These are phyloP conservation scores for Tragelaphus buxtoni DNA, from an alignment of 2,113 vertebrate genomes.

Conservation along the genomic window DNA sequence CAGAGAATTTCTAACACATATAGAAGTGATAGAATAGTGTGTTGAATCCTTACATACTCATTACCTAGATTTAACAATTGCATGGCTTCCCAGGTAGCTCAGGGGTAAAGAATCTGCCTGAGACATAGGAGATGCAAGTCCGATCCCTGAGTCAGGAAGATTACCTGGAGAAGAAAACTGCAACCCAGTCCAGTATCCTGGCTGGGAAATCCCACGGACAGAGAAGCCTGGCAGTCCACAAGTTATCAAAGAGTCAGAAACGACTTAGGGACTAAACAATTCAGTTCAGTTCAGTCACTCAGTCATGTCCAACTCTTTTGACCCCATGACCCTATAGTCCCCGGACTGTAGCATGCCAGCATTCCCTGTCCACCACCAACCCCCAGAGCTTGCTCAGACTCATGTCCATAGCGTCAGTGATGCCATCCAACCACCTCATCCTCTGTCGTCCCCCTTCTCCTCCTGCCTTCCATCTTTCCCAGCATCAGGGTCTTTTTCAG, in stretches of 20 bases:
- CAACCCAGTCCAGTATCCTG: neutral
- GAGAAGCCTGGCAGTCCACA: neutral
- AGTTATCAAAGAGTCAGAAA: neutral
- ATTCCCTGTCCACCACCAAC: neutral
- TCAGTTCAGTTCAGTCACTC: neutral
- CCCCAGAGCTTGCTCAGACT: neutral
- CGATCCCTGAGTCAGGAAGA: neutral
- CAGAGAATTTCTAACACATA: neutral
- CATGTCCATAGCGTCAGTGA: neutral
- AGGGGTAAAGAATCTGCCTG: neutral
- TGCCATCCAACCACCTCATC: neutral
- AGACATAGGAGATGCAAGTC: neutral
- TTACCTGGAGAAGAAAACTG: neutral
- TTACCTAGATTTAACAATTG: neutral
- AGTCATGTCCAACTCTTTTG: neutral
- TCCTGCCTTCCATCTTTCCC: rapidly evolving
- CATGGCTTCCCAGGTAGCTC: neutral
- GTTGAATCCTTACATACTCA: neutral
- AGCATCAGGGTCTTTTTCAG: neutral
- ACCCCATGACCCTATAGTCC: neutral
- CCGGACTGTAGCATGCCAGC: neutral
- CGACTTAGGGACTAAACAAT: neutral
- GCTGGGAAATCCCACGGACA: neutral
- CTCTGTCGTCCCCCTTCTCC: rapidly evolving
- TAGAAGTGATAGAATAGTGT: neutral